Base-by-base conservation (phyloP, 2,888 invertebrate genomes). In the Drosophila bunnanda region DNA sequence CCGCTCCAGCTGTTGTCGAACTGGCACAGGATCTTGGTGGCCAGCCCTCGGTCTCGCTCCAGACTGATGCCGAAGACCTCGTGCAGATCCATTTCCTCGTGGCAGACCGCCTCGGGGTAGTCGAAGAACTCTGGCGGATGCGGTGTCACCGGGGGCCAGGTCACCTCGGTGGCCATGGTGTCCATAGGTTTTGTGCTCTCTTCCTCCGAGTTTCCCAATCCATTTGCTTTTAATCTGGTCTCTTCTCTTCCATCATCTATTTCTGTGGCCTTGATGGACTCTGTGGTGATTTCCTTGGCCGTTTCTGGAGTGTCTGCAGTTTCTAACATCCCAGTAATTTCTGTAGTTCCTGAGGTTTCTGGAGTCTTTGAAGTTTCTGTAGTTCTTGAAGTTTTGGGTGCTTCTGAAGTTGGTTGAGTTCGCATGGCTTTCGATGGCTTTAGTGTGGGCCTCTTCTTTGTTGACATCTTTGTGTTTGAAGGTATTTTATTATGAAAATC, bases 1-100 rank as follows among this genome's bases (percentile, higher is more conserved):
- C 85, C 80, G 2, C 60, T 54, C 82, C 79, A 84, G 28, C 36
- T 43, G 15, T 82, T 82, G 3, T 22, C 6, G 15, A 84, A 84
- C 0, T 61, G 25, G 28, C 83, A 84, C 41, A 76, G 8, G 3
- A 87, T 38, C 54, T 81, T 87, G 13, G 52, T 52, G 22, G 85
- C 55, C 15, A 84, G 20, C 0, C 82, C 84, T 0, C 68, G 74
- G 58, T 87, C 81, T 8, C 55, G 36, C 0, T 48, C 50, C 28
- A 84, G 44, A 1, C 13, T n/a, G 0, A 84, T 36, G 15, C 83
- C 83, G 43, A 84, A 84, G 2, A 81, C 50, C 13, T 79, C 75
- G 20, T 84, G 76, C 13, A 81, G 32, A 50, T 71, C 15, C 75
- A 77, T 34, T 10, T 84, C 78, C 65, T 79, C 76, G 1, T 61